Base-by-base conservation (phyloP, 2,888 invertebrate genomes). In the Ormia ochracea region DNA sequence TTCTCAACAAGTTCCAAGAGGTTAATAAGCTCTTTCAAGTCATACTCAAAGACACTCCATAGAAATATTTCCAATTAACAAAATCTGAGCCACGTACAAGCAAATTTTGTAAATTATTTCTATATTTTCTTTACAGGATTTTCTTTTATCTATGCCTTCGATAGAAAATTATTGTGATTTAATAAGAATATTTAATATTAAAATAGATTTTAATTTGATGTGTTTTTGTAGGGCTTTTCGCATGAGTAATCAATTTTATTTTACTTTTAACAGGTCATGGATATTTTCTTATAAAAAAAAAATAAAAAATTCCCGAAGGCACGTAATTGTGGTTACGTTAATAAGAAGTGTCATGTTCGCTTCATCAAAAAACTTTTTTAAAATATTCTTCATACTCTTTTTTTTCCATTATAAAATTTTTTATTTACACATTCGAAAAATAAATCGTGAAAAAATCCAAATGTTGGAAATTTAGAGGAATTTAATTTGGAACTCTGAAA, bases 161-260 rank as follows among this genome's bases (percentile, higher is more conserved):
- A 12, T 45, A n/a, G 38, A 54, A 65, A 50, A 45, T 59, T 48
- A 31, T 48, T 17, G 36, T 54, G 41, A 36, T 43, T 66, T 48
- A 19, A 50, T 17, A 26, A 45, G 9, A n/a, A 4, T n/a, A 14
- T 9, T 50, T 59, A 3, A 4, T 23, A 17, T 23, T 4, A 52
- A 17, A 50, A 26, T 28, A n/a, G 10, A 33, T 19, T 9, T 5
- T 21, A 36, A 48, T 38, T 70, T 70, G 59, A 6, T 38, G n/a
- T 7, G 21, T 19, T 26, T 26, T 52, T 72, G 59, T 52, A 52
- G 28, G 65, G 52, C 54, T 72, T 52, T 52, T 26, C 50, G 10
- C 41, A 77, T 70, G 77, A 77, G 70, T 65, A 70, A 58, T 65
- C 77, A 65, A 10, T 36, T 59, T 65, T 17, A 4, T 75, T 76